phyloP scores from a whole-genome alignment of 2,888 invertebrate species.

The Hypolimnas misippus region DNA sequence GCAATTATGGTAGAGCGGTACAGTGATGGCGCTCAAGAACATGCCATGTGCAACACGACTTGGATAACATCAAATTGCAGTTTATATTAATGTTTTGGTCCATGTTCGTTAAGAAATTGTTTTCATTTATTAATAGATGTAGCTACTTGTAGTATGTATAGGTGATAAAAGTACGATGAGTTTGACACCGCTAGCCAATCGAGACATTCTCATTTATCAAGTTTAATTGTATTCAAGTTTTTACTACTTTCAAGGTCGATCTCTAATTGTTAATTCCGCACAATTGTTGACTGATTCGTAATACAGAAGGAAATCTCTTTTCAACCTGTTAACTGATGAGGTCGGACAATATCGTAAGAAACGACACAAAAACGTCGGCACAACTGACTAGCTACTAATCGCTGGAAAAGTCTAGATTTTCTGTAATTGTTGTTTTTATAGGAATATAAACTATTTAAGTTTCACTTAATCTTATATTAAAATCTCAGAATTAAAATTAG shows the following conservation, averaged over 20 bases:
- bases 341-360: constrained; percentile 67
- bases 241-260: constrained; percentile 42
- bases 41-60: constrained; percentile 59
- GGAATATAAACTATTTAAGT: constrained; percentile 1
- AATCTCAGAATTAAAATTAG: no score
- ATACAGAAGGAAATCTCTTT: constrained; percentile 63
- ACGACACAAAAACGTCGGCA: constrained; percentile 61
- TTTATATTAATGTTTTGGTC: constrained; percentile 14
- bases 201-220: constrained; percentile 1
- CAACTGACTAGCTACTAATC: constrained; percentile 62
- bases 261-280: constrained; percentile 13
- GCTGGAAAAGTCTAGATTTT: constrained; percentile 59
- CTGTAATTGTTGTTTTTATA: constrained; percentile 13
- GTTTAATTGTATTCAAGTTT: constrained; percentile 24
- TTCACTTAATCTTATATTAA: no score
- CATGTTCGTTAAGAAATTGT: background rate
- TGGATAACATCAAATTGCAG: constrained; percentile 17
- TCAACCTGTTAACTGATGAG: constrained; percentile 62
- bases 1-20: constrained; percentile 72
- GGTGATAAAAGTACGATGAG: background rate
- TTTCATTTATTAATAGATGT: background rate
- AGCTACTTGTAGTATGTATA: background rate
- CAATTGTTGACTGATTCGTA: constrained; percentile 40
- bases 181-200: background rate
- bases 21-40: constrained; percentile 57